phyloP scores from a whole-genome alignment of 2,888 invertebrate genomes.

The Apotomis turbidana region DNA sequence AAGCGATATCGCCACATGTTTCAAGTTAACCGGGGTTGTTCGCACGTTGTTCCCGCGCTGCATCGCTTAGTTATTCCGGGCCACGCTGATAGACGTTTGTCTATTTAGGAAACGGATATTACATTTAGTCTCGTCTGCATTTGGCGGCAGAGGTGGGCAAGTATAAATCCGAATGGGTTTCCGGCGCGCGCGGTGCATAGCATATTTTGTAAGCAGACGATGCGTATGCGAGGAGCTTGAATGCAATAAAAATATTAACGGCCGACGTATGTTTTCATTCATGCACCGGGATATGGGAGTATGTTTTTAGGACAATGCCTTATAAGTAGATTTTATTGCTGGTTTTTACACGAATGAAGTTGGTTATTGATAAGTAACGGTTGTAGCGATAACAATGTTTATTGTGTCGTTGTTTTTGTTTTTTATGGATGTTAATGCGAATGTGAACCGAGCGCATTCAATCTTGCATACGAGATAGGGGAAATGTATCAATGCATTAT shows the following conservation, averaged over 20 bases:
- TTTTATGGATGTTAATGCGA: constrained; percentile 10
- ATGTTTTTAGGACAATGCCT: constrained; percentile 64
- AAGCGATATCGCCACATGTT: constrained; percentile 36
- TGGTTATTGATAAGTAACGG: constrained; percentile 25
- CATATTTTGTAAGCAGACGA: constrained; percentile 76
- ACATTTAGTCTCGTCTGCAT: constrained; percentile 81
- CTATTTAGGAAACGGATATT: constrained; percentile 84
- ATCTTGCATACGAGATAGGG: constrained; percentile 32
- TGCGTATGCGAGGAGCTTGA: constrained; percentile 68
- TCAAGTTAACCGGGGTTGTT: constrained; percentile 50
- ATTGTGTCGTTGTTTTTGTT: constrained; percentile 26
- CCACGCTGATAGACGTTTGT: constrained; percentile 80
- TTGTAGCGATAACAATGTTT: constrained; percentile 15
- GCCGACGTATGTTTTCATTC: constrained; percentile 72
- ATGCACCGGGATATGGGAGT: constrained; percentile 60
- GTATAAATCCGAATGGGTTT: constrained; percentile 78
- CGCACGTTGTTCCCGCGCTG: constrained; percentile 62
- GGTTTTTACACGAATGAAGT: constrained; percentile 24
- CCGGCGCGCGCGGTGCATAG: constrained; percentile 79
- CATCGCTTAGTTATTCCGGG: constrained; percentile 81
- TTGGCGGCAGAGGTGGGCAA: constrained; percentile 81
- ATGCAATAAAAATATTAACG: constrained; percentile 75
- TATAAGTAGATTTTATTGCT: constrained; percentile 31
- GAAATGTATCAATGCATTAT: constrained; percentile 34
- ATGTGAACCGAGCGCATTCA: constrained; percentile 34